Conservation (phyloP, 2,797 vertebrate species). For the Typhlichthys subterraneus region DNA sequence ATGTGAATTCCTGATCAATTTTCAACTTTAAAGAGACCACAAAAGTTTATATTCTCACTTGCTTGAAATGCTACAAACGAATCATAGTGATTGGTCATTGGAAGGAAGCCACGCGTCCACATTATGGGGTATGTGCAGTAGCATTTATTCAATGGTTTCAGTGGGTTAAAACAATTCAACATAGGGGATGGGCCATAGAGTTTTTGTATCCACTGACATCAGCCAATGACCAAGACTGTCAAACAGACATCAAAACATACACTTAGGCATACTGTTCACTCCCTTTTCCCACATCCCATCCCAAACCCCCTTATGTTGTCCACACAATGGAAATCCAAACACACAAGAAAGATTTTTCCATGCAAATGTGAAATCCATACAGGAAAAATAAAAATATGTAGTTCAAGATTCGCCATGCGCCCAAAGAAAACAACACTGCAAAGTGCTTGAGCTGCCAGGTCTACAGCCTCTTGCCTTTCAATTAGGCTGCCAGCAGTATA, state of each 20-base stretch:
- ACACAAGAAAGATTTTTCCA: slow-evolving; percentile 81
- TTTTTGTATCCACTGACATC: slow-evolving; percentile 73
- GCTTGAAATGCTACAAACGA: slow-evolving; percentile 60
- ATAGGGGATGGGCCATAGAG: slow-evolving; percentile 66
- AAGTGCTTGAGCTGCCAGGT: slow-evolving; percentile 64
- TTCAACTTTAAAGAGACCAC: slow-evolving; percentile 62
- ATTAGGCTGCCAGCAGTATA: slow-evolving; percentile 73
- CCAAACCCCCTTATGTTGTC: slow-evolving; percentile 77
- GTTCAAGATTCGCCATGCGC: slow-evolving; percentile 64
- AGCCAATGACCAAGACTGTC: slow-evolving; percentile 75
- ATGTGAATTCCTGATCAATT: slow-evolving; percentile 65
- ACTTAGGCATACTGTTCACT: slow-evolving; percentile 75
- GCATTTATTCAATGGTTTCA: slow-evolving; percentile 69
- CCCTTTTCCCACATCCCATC: slow-evolving; percentile 79
- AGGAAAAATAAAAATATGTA: slow-evolving; percentile 77
- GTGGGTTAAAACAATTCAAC: slow-evolving; percentile 66
- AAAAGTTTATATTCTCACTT: slow-evolving; percentile 69
- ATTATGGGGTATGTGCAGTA: slow-evolving; percentile 73
- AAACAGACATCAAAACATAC: slow-evolving; percentile 80
- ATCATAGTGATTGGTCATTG: slow-evolving; percentile 72
- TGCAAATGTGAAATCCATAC: slow-evolving; percentile 84
- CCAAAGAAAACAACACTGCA: slow-evolving; percentile 76
- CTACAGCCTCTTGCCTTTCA: slow-evolving; percentile 67
- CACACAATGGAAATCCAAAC: slow-evolving; percentile 84
- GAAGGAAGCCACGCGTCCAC: slow-evolving; percentile 67